Evolutionary conservation across 2,797 vertebrate genomes (phyloP).

Genomic region (Pitangus sulphuratus): DNA sequence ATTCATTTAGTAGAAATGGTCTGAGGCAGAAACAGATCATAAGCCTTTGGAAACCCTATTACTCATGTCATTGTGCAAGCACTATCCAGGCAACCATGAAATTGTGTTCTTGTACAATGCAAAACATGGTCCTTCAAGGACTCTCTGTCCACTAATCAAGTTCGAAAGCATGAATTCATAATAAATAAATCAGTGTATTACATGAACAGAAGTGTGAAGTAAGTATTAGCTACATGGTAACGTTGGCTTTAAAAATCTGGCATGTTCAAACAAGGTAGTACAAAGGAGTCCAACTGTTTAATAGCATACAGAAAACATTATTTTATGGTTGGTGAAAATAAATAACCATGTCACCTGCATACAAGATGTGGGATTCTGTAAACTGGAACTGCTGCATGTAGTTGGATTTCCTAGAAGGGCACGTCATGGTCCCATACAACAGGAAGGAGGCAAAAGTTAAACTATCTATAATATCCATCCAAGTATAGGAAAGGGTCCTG

Average conservation of each 20-base stretch:
- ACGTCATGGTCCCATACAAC: neutral
- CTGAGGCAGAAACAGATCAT: neutral
- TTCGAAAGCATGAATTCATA: neutral
- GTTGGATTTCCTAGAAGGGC: neutral
- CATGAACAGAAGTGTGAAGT: neutral
- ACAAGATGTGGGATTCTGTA: neutral
- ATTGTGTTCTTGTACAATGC: neutral
- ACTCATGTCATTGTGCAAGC: neutral
- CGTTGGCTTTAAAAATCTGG: neutral
- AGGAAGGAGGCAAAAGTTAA: neutral
- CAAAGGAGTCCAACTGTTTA: neutral
- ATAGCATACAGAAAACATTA: neutral
- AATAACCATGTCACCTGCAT: neutral
- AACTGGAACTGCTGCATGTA: neutral
- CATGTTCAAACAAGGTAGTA: neutral
- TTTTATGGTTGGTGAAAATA: neutral
- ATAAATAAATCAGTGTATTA: neutral
- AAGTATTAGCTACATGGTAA: neutral
- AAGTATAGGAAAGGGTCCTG: neutral
- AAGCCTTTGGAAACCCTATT: constrained; percentile 1
- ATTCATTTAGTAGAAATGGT: neutral
- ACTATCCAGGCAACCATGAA: neutral
- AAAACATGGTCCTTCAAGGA: neutral
- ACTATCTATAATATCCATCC: neutral
- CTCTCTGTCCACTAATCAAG: neutral